These are phyloP conservation scores for Fabriciana adippe DNA, from an alignment of 2,888 invertebrate genomes.

Conservation along the genomic window DNA sequence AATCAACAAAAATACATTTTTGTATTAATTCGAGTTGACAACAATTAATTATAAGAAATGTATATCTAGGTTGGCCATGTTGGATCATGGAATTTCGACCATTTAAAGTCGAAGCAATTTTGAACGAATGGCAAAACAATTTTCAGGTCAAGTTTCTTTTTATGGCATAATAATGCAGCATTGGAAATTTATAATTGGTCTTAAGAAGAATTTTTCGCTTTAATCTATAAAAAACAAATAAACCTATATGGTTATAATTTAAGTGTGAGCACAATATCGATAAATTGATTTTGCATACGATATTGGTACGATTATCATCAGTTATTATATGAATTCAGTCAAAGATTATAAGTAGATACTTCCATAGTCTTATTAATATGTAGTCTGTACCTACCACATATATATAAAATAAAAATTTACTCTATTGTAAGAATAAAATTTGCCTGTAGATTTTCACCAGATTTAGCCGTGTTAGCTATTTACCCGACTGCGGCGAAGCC, in stretches of 20 bases:
- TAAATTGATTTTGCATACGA: constrained; percentile 15
- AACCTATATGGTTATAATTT: constrained; percentile 15
- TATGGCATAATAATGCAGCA: constrained; percentile 27
- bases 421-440: no score
- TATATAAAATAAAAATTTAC: no score
- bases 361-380: no score
- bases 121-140: constrained; percentile 22
- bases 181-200: constrained; percentile 30
- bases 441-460: no score
- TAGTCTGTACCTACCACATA: no score
- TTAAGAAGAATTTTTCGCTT: constrained; percentile 18
- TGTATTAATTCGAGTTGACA: constrained; percentile 18
- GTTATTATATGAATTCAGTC: neutral
- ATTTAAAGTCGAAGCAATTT: constrained; percentile 20
- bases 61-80: constrained; percentile 35
- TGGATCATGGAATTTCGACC: constrained; percentile 23
- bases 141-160: constrained; percentile 25
- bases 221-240: constrained; percentile 20
- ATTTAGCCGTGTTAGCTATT: no score
- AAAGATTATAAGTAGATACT: no score
- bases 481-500: no score
- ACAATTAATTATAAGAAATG: constrained; percentile 36
- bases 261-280: constrained; percentile 11
- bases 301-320: constrained; percentile 9
- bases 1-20: constrained; percentile 11